These are phyloP conservation scores for Glossophaga mutica DNA, from an alignment of 2,797 vertebrate genomes.

Conservation along the genomic window DNA sequence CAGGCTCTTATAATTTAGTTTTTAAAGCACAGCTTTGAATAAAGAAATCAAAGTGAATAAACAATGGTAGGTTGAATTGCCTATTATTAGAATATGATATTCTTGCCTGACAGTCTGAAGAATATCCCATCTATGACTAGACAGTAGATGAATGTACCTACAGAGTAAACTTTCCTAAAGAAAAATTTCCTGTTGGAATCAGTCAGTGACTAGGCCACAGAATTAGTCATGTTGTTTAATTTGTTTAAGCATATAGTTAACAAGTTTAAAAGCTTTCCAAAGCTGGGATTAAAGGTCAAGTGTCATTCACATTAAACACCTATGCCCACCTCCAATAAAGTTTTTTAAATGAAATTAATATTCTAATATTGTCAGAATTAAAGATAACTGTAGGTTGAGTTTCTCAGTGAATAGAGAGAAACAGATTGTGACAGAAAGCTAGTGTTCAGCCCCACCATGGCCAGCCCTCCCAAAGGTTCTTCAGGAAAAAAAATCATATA, in stretches of 20 bases:
- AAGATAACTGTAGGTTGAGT: not conserved
- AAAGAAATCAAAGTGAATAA: constrained; percentile 31
- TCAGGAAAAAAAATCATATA: not conserved
- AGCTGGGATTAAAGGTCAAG: not conserved
- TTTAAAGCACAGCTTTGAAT: constrained; percentile 25
- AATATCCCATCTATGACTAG: constrained; percentile 13
- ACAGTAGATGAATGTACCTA: constrained; percentile 32
- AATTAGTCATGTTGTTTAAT: constrained; percentile 61
- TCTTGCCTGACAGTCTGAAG: constrained; percentile 32
- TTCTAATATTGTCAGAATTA: not conserved
- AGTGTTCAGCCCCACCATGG: not conserved
- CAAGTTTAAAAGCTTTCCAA: constrained; percentile 49
- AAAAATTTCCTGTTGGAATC: constrained; percentile 60
- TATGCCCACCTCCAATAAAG: not conserved
- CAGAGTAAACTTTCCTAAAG: constrained; percentile 50
- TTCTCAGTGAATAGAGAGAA: not conserved
- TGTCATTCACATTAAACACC: not conserved
- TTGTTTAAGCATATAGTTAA: constrained; percentile 53
- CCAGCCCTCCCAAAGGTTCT: not conserved
- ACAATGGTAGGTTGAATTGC: not conserved
- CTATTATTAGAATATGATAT: constrained; percentile 25
- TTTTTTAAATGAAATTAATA: constrained; percentile 16
- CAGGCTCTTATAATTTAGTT: not conserved
- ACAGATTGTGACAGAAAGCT: not conserved
- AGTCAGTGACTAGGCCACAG: constrained; percentile 32